Evolutionary conservation across 2,797 vertebrate species (phyloP).

Genomic region (Eupleurogrammus muticus): DNA sequence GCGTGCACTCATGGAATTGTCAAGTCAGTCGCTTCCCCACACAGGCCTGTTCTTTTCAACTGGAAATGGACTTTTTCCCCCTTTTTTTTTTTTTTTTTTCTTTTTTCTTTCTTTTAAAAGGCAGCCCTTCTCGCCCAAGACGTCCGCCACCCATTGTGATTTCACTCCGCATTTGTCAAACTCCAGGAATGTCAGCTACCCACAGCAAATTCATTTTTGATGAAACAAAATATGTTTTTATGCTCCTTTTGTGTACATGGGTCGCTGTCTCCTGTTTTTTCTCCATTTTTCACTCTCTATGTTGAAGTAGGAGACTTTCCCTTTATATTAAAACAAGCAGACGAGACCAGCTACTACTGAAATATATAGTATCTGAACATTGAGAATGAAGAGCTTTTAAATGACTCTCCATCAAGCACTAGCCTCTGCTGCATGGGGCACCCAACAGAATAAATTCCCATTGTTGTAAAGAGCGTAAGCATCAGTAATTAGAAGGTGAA

Average conservation of each 20-base stretch:
- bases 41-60: constrained; percentile 75
- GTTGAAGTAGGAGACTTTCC: not conserved
- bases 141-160: constrained; percentile 60
- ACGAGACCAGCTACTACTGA: constrained; percentile 8
- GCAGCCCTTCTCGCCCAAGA: constrained; percentile 59
- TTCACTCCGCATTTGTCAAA: constrained; percentile 63
- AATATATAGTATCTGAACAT: not conserved
- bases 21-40: constrained; percentile 69
- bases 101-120: constrained; percentile 67
- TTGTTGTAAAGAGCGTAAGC: constrained; percentile 43
- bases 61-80: constrained; percentile 74
- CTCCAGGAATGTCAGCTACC: constrained; percentile 45
- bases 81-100: no score
- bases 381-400: constrained; percentile 40
- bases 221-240: constrained; percentile 50
- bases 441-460: constrained; percentile 51
- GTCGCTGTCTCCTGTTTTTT: constrained; percentile 1
- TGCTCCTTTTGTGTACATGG: constrained; percentile 2
- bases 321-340: not conserved
- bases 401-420: constrained; percentile 21
- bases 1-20: constrained; percentile 75
- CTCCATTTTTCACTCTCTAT: constrained; percentile 1
- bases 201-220: constrained; percentile 60
- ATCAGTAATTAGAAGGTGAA: constrained; percentile 71
- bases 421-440: constrained; percentile 20